Base-by-base conservation (phyloP, 2,888 invertebrate genomes). In the Aporophyla nigra region DNA sequence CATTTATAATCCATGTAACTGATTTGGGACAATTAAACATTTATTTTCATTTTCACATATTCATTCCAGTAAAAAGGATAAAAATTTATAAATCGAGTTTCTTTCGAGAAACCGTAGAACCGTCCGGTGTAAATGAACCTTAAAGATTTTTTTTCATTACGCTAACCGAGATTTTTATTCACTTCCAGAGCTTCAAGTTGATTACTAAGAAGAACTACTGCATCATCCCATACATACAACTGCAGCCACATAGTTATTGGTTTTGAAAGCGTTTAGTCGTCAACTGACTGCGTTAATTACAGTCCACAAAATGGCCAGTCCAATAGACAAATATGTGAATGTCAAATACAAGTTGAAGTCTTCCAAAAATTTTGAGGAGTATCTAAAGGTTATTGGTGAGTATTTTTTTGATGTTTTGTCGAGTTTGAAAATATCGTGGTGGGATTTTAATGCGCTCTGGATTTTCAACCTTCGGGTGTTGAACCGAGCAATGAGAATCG, bases 291-390 rank as follows among this genome's bases (percentile, higher is more conserved):
- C 33, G 46, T 7, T 40, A 19, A 40, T 43, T 7, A 16, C 49
- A 10, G 58, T 62, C 24, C 46, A 21, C n/a, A 86, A 71, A 63
- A 83, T 83, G 78, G 43, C 59, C n/a, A 76, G 46, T 27, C 6
- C 61, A 2, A 89, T 93, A 90, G 92, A 94, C 4, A 84, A 85
- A 68, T 92, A 87, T 78, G 6, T 93, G 0, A 92, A 91, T 40
- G 90, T 91, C 59, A 93, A 91, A 86, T 95, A 94, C 78, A 93
- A 91, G 68, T 87, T 95, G 71, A 93, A 90, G 83, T 86, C 91
- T 1, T 95, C 95, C 46, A 93, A 94, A 3, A 91, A 94, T 71
- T 95, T 95, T 76, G 94, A 95, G 5, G 93, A 93, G 5, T 95
- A 94, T 80, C 82, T 95, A 40, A 94, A 94, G 75, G 93, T 89